Conservation (phyloP, 1,140 invertebrate genomes). For the Probaryconus sp. region DNA sequence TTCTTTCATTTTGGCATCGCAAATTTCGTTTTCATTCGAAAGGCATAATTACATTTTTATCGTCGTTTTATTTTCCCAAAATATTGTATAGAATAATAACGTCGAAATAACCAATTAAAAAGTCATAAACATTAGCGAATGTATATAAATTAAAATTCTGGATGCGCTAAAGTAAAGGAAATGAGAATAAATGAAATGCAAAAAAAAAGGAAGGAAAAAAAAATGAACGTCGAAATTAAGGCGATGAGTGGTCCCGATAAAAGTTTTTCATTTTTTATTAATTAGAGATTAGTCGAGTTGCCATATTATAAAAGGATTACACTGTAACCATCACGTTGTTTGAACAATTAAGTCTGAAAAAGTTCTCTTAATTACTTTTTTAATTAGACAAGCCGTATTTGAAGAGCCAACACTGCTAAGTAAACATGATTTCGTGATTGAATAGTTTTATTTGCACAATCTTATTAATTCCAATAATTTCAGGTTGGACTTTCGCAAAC, state of each 20-base stretch:
- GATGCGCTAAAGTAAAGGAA: background rate
- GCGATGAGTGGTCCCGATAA: constrained; percentile 10
- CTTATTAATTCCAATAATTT: constrained; percentile 48
- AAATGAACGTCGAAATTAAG: constrained; percentile 1
- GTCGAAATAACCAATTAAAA: constrained; percentile 16
- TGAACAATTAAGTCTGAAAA: constrained; percentile 30
- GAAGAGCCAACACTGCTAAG: constrained; percentile 25
- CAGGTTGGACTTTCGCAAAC: constrained; percentile 18
- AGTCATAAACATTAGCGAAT: constrained; percentile 17
- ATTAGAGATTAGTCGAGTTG: constrained; percentile 27
- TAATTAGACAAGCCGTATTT: constrained; percentile 38
- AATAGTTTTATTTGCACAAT: constrained; percentile 42
- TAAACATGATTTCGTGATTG: constrained; percentile 55
- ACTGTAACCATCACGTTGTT: constrained; percentile 24
- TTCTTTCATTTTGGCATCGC: background rate
- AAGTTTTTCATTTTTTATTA: constrained; percentile 32
- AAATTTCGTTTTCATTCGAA: constrained; percentile 8
- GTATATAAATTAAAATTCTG: constrained; percentile 13
- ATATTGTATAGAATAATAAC: background rate
- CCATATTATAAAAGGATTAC: constrained; percentile 26
- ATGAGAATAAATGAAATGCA: no score
- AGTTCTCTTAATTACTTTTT: constrained; percentile 39
- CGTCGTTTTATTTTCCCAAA: constrained; percentile 4
- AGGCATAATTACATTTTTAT: constrained; percentile 11
- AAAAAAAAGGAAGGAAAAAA: background rate